phyloP scores from a whole-genome alignment of 2,888 invertebrate genomes.

The Drosophila ustulata region DNA sequence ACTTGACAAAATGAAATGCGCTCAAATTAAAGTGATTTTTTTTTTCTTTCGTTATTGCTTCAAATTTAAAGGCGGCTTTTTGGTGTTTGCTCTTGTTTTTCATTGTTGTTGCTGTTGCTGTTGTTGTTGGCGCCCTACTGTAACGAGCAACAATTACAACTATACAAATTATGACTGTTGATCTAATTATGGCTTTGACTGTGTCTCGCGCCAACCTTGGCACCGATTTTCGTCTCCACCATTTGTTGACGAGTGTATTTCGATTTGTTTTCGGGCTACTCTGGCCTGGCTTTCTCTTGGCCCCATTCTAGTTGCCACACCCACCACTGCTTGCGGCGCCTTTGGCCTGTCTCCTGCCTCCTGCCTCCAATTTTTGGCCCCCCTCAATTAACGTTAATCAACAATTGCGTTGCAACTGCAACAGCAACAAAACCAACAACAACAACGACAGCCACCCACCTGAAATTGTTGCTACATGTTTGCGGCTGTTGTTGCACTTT shows the following conservation, averaged over 20 bases:
- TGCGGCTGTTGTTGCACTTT: conserved; percentile 26
- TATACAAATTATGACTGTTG: conserved; percentile 77
- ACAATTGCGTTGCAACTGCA: conserved; percentile 21
- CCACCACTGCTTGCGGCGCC: conserved; percentile 15
- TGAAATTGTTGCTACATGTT: conserved; percentile 16
- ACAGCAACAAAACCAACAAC: conserved; percentile 10
- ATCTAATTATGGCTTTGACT: conserved; percentile 74
- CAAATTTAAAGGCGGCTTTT: conserved; percentile 56
- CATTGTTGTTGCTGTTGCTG: conserved; percentile 21
- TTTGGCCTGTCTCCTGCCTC: conserved; percentile 11
- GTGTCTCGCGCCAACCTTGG: conserved; percentile 71
- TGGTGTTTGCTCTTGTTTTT: conserved; percentile 29
- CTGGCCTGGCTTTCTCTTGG: conserved; percentile 30
- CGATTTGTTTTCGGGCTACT: conserved; percentile 14
- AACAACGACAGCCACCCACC: conserved; percentile 36
- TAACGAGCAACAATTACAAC: conserved; percentile 55
- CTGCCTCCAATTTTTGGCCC: conserved; percentile 9
- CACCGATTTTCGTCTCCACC: conserved; percentile 51
- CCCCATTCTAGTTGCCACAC: conserved; percentile 44
- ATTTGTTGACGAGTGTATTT: conserved; percentile 11
- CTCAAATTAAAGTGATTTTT: conserved; percentile 68
- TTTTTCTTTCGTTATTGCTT: conserved; percentile 44
- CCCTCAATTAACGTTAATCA: conserved; percentile 41
- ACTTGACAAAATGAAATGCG: conserved; percentile 77
- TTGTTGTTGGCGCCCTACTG: conserved; percentile 57